Conservation (phyloP, 2,888 invertebrate species). For the Globia sparganii region DNA sequence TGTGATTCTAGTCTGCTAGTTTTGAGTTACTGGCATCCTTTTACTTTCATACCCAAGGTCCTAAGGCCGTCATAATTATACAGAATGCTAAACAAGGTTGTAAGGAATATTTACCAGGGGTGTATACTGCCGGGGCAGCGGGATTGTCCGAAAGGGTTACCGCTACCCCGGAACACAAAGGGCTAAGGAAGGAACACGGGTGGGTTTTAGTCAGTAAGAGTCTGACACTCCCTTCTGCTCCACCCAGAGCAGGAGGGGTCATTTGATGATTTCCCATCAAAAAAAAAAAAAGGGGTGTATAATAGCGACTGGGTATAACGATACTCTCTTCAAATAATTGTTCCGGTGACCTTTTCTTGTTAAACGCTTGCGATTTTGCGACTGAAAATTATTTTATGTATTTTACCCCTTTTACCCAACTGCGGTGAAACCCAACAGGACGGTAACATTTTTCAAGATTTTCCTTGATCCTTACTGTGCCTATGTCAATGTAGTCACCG, state of each 20-base stretch:
- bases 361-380: background rate
- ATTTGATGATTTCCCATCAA: too few species aligned
- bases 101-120: background rate
- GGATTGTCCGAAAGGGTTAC: too few species aligned
- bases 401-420: background rate
- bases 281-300: too few species aligned
- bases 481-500: conserved; percentile 10
- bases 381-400: too few species aligned
- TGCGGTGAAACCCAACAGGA: background rate
- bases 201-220: too few species aligned
- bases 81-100: background rate
- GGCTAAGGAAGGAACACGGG: too few species aligned
- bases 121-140: too few species aligned
- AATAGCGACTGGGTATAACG: background rate
- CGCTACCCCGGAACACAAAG: too few species aligned
- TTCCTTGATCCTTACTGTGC: background rate
- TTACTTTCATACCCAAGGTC: background rate
- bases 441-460: background rate
- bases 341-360: background rate
- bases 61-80: background rate
- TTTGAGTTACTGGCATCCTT: too few species aligned
- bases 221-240: too few species aligned
- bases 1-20: too few species aligned
- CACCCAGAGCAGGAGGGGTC: too few species aligned
- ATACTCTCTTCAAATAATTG: conserved; percentile 13